These are phyloP conservation scores for Xylophagus ater DNA, from an alignment of 2,888 invertebrate species.

Conservation along the genomic window DNA sequence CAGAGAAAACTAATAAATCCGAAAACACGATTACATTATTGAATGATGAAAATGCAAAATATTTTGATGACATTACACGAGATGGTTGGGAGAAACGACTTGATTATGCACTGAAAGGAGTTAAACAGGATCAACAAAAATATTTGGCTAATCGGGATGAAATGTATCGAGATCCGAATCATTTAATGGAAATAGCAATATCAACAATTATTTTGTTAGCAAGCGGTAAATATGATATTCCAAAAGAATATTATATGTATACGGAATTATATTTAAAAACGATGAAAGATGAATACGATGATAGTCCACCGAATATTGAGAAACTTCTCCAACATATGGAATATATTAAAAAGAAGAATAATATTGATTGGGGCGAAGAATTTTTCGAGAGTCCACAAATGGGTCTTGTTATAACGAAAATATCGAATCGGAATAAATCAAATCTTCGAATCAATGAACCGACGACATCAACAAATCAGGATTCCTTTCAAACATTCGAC, in stretches of 20 bases:
- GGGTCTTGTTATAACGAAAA: too few species aligned
- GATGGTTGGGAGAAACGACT: conserved; percentile 20
- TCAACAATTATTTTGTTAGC: conserved; percentile 19
- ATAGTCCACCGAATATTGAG: conserved; percentile 19
- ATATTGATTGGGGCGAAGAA: conserved; percentile 10
- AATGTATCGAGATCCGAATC: conserved; percentile 9
- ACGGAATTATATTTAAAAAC: conserved; percentile 15
- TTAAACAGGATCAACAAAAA: neutral
- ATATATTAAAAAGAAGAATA: conserved; percentile 9
- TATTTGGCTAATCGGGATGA: conserved; percentile 7
- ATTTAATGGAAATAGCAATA: conserved; percentile 15
- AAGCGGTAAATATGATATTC: conserved; percentile 12
- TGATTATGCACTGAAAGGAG: conserved; percentile 14
- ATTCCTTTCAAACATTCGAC: too few species aligned
- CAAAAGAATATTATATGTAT: conserved; percentile 18
- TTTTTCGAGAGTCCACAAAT: too few species aligned
- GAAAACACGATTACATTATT: too few species aligned
- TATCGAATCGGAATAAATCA: too few species aligned
- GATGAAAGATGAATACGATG: conserved; percentile 17
- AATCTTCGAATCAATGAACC: too few species aligned
- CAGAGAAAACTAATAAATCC: too few species aligned
- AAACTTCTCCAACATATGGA: conserved; percentile 15
- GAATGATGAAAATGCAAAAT: conserved; percentile 10
- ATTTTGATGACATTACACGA: conserved; percentile 8
- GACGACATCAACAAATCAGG: too few species aligned